Percentiles rank a stretch among this genome's conserved stretches.
Conservation (phyloP, 23 tunicate genomes). For the Botrylloides violaceus region DNA sequence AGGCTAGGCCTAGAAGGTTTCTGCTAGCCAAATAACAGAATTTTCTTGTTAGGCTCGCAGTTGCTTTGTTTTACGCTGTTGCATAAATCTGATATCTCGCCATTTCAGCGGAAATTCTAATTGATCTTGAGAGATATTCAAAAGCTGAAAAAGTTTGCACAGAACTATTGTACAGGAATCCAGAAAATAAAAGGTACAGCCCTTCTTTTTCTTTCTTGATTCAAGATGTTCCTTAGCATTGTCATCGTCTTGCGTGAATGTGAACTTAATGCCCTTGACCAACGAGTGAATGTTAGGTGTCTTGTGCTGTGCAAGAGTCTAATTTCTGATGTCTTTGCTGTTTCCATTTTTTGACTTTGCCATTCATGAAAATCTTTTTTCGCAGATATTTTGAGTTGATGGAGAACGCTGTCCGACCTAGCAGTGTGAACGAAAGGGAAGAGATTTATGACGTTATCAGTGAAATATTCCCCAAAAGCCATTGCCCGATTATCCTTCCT, state of each 20-base stretch:
- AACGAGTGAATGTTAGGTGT: neutral
- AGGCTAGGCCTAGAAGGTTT: too few relatives aligned
- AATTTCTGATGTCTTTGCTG: neutral
- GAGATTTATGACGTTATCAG: conserved; percentile 61
- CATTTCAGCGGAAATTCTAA: conserved; percentile 44
- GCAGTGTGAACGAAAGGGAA: conserved; percentile 35
- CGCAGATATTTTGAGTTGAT: conserved; percentile 31
- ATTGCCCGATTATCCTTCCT: conserved; percentile 65
- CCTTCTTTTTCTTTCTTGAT: too few relatives aligned
- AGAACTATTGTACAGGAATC: conserved; percentile 65
- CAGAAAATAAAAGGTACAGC: conserved; percentile 81
- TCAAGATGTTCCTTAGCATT: too few relatives aligned
- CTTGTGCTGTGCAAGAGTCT: neutral
- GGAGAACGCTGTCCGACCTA: conserved; percentile 44
- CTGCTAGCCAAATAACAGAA: too few relatives aligned
- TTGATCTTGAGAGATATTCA: conserved; percentile 24
- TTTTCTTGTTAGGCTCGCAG: too few relatives aligned
- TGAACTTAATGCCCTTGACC: too few relatives aligned
- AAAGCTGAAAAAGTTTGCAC: conserved; percentile 81
- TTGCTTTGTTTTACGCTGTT: too few relatives aligned
- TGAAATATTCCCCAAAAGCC: conserved; percentile 61
- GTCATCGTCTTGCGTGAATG: too few relatives aligned
- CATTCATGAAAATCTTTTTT: neutral
- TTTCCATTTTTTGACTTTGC: neutral
- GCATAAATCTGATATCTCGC: too few relatives aligned